A percentile compares a stretch with the other conserved stretches of the same genome.
Evolutionary conservation across 2,113 vertebrate genomes (phyloP).

Genomic region (Rafetus swinhoei): DNA sequence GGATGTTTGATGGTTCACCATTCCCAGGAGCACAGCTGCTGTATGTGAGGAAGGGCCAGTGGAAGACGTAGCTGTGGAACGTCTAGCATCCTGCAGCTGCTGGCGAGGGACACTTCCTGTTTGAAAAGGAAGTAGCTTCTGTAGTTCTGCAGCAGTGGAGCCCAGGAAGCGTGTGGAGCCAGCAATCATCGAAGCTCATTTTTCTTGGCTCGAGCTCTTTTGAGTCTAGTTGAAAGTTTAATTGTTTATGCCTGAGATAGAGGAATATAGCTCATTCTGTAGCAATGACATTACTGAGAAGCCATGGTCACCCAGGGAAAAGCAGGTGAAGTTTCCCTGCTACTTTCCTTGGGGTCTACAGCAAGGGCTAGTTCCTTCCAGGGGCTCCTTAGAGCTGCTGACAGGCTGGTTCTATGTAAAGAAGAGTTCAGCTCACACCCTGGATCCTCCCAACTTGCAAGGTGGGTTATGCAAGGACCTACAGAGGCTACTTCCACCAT

Average conservation of each 20-base stretch:
- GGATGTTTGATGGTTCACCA: neutral
- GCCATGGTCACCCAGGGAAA: neutral
- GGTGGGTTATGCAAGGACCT: neutral
- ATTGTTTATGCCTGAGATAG: neutral
- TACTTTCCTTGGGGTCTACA: neutral
- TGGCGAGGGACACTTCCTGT: slow-evolving; percentile 10
- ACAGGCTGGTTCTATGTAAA: neutral
- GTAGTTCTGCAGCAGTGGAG: neutral
- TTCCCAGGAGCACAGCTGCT: slow-evolving; percentile 20
- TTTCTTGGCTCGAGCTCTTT: neutral
- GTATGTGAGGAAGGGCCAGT: slow-evolving; percentile 28
- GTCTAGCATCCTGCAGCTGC: neutral
- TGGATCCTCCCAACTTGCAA: neutral
- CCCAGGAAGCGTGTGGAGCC: neutral
- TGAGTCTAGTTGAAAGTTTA: neutral
- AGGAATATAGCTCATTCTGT: neutral
- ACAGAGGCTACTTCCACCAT: neutral
- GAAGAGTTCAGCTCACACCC: neutral
- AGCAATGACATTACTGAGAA: neutral
- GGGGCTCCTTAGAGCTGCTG: neutral
- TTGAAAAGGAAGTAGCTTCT: neutral
- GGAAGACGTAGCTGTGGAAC: slow-evolving; percentile 4
- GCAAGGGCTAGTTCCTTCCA: neutral
- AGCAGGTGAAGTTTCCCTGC: neutral
- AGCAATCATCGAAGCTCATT: neutral